Evolutionary conservation across 2,888 invertebrate species (phyloP), one percentile per base, ranked within the genome.

Genomic region (Loripinus fragilis): DNA sequence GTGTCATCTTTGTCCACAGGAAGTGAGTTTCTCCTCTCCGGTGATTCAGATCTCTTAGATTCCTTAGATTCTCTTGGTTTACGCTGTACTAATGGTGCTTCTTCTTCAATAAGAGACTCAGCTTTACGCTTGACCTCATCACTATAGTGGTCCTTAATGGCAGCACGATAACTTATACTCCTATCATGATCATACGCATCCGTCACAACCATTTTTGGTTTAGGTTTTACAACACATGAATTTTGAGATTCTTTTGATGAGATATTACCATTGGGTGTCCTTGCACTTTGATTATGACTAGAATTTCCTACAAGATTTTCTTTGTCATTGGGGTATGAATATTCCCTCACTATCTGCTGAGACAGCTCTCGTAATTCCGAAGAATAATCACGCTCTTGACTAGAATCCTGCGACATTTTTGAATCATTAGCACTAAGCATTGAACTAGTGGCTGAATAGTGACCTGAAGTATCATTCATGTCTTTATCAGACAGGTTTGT

Each of bases 151-250:
- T 86, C 87, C 35, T 85, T 80, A 33, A 89, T 85, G 5, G 91
- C 90, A 38, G 84, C 86, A 48, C 88, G 73, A 71, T 90, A 91
- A 85, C 88, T 90, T 2, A 89, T 82, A 50, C 88, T 88, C 15
- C 89, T 75, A 55, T 90, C 90, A 79, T 89, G 86, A 48, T 87
- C 87, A 80, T 90, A 90, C 33, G 90, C 90, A 71, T 80, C 85
- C 25, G 83, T 80, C 33, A 90, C 78, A 45, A 82, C 76, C 25
- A 81, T 84, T 76, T 73, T 78, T 38, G 74, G 76, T 7, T 68
- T 66, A 8, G 65, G 55, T 35, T 78, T 73, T 10, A 76, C 71
- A 33, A 60, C 60, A 60, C 20, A 17, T 25, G 28, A 25, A 33
- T 30, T 20, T 23, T 5, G 65, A 67, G 67, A 42, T 42, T 67